phyloP scores from a whole-genome alignment of 2,797 vertebrate species.

The Rhinella marina region DNA sequence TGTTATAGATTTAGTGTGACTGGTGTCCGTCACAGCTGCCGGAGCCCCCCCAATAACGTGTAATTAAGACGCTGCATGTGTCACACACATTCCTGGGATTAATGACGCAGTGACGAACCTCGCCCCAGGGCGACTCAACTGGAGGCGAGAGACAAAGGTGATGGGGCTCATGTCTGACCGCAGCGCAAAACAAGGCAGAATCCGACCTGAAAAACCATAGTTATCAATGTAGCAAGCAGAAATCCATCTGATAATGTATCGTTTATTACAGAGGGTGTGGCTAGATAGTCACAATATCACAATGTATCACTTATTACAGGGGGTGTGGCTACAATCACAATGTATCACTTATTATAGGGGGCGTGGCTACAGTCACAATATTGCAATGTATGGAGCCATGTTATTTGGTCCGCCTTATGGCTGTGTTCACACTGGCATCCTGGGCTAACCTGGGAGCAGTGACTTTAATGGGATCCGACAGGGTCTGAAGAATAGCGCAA shows the following conservation, averaged over 20 bases:
- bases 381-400: too few species aligned
- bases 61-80: constrained; percentile 30
- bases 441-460: neutral
- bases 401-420: neutral
- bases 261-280: too few species aligned
- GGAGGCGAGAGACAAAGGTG: neutral
- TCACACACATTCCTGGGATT: constrained; percentile 49
- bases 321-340: too few species aligned
- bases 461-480: too few species aligned
- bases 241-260: neutral
- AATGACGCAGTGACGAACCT: constrained; percentile 4
- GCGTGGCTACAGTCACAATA: neutral
- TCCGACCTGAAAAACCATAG: neutral
- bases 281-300: neutral
- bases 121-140: neutral
- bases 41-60: neutral
- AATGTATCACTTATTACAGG: neutral
- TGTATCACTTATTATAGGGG: too few species aligned
- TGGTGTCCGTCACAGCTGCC: constrained; percentile 38
- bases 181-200: neutral
- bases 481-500: too few species aligned
- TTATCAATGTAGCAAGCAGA: neutral
- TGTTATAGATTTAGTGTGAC: constrained; percentile 51
- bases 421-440: neutral
- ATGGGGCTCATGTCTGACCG: neutral